Evolutionary conservation across 2,113 vertebrate genomes (phyloP).

Genomic region (Tursiops truncatus): DNA sequence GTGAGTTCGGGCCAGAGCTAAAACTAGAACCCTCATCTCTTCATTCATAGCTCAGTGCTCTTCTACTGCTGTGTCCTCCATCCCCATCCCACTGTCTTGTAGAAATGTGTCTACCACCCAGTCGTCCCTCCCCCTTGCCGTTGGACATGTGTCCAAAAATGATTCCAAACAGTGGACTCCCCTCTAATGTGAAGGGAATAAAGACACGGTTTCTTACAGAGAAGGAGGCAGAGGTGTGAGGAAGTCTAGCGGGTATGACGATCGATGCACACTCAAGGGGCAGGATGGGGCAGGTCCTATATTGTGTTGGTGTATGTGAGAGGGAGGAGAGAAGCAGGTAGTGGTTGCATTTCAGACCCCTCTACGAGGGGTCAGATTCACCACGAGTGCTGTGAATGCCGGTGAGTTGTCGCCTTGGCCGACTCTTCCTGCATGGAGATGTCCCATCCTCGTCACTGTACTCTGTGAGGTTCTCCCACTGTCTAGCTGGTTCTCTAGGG

Average conservation of each 20-base stretch:
- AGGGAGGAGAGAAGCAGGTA: rapidly evolving
- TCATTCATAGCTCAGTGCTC: neutral
- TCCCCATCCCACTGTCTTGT: neutral
- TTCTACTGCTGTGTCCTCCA: neutral
- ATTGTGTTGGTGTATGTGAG: neutral
- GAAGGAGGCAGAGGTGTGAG: neutral
- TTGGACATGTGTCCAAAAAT: neutral
- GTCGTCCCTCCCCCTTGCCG: rapidly evolving
- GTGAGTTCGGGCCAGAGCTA: neutral
- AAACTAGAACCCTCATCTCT: neutral
- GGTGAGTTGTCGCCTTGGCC: rapidly evolving
- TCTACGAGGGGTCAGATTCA: neutral
- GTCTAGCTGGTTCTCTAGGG: neutral
- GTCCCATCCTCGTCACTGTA: neutral
- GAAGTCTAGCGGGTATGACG: neutral
- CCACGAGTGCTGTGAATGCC: rapidly evolving
- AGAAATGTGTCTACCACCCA: neutral
- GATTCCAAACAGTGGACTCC: neutral
- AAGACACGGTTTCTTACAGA: neutral
- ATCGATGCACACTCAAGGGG: rapidly evolving
- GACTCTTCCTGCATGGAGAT: neutral
- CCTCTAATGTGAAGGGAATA: neutral
- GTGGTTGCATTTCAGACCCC: neutral
- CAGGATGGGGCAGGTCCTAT: neutral
- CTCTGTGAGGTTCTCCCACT: rapidly evolving